A percentile compares a stretch with the other conserved stretches of the same genome.
phyloP scores from a whole-genome alignment of 2,797 vertebrate species.

The Spheniscus humboldti region DNA sequence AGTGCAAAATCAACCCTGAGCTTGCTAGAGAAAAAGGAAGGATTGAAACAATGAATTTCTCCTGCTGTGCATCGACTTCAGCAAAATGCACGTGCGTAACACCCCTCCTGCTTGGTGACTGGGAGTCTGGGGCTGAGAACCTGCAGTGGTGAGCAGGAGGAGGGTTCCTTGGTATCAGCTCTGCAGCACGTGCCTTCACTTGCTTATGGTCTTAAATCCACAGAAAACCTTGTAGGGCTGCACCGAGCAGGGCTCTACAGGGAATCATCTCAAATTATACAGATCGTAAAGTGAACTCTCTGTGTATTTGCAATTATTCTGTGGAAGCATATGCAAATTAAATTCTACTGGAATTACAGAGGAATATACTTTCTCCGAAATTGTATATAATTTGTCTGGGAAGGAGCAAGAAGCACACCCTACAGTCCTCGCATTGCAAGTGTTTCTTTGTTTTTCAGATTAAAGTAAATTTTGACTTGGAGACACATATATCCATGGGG shows the following conservation, averaged over 20 bases:
- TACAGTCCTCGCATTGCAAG: background rate
- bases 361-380: background rate
- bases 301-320: background rate
- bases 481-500: background rate
- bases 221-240: background rate
- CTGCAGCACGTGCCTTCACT: fast-evolving
- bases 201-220: background rate
- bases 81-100: background rate
- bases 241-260: background rate
- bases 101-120: background rate
- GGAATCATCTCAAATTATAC: background rate
- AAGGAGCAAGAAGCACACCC: background rate
- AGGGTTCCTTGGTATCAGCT: background rate
- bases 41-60: background rate
- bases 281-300: background rate
- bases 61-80: background rate
- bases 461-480: background rate
- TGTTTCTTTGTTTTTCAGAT: background rate
- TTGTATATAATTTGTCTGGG: background rate
- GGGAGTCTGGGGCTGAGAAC: background rate
- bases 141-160: background rate
- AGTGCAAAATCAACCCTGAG: background rate
- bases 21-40: background rate
- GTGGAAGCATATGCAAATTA: background rate
- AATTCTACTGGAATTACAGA: background rate